Conservation (phyloP, 1,140 invertebrate species). For the Tyrophagus putrescentiae region DNA sequence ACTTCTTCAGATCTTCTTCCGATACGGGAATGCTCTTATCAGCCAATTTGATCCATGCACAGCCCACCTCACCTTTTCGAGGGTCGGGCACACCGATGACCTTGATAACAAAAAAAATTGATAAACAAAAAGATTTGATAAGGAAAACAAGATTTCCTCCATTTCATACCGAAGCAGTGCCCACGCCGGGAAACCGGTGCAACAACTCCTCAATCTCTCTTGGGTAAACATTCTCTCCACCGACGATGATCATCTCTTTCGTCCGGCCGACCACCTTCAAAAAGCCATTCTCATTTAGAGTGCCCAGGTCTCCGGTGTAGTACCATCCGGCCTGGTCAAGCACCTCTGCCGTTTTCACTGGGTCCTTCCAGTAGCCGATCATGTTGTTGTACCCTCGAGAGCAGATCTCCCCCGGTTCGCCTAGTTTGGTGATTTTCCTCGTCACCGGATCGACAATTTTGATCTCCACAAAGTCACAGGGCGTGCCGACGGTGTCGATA, state of each 20-base stretch:
- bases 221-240: constrained; percentile 27
- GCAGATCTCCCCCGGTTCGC: constrained; percentile 56
- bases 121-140: not conserved
- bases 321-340: constrained; percentile 63
- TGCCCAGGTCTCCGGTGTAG: constrained; percentile 67
- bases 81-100: constrained; percentile 26
- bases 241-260: constrained; percentile 26
- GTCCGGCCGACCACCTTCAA: constrained; percentile 59
- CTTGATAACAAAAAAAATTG: too few species aligned
- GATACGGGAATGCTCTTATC: not conserved
- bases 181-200: constrained; percentile 51
- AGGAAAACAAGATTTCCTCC: not conserved
- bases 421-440: constrained; percentile 19
- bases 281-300: constrained; percentile 57
- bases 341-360: constrained; percentile 56
- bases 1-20: constrained; percentile 23
- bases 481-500: constrained; percentile 35
- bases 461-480: constrained; percentile 59
- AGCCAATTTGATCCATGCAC: constrained; percentile 24
- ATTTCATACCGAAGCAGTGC: not conserved
- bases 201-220: constrained; percentile 25
- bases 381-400: constrained; percentile 64
- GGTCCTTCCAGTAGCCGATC: constrained; percentile 71
- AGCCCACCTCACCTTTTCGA: constrained; percentile 25
- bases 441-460: constrained; percentile 53